These are phyloP conservation scores for Nycticryphes semicollaris DNA, from an alignment of 2,113 vertebrate genomes.

Conservation along the genomic window DNA sequence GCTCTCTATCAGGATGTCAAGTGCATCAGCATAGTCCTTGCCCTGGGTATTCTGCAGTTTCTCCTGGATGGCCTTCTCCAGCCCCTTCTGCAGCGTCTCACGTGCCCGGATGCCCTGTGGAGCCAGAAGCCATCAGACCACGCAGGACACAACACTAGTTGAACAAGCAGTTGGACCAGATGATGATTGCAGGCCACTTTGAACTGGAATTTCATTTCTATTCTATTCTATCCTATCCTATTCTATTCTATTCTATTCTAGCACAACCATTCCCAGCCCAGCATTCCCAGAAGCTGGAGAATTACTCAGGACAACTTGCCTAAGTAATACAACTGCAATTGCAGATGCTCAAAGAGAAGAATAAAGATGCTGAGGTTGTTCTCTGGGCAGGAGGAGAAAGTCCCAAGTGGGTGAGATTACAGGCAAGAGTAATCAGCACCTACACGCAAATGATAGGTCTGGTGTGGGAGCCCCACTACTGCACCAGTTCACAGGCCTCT, in stretches of 20 bases:
- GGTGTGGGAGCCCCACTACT: not conserved
- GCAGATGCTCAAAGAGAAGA: not conserved
- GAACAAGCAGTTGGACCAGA: not conserved
- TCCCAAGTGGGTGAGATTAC: not conserved
- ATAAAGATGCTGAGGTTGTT: not conserved
- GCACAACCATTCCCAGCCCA: not conserved
- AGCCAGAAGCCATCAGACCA: not conserved
- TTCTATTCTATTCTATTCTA: not conserved
- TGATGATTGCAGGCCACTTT: not conserved
- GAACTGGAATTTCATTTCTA: not conserved
- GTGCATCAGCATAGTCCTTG: conserved; percentile 91
- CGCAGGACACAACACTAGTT: rapidly evolving
- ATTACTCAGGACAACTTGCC: not conserved
- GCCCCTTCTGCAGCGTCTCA: conserved; percentile 87
- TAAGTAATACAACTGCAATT: not conserved
- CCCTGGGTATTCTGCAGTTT: conserved; percentile 89
- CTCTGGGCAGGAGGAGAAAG: not conserved
- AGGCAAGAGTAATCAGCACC: conserved; percentile 34
- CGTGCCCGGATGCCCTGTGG: conserved; percentile 91
- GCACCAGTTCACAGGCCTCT: not conserved
- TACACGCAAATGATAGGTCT: not conserved
- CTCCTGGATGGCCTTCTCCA: conserved; percentile 95
- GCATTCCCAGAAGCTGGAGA: not conserved
- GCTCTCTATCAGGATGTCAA: conserved; percentile 95
- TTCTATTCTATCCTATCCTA: not conserved